Conservation (phyloP, 2,797 vertebrate species). For the Carapus acus region DNA sequence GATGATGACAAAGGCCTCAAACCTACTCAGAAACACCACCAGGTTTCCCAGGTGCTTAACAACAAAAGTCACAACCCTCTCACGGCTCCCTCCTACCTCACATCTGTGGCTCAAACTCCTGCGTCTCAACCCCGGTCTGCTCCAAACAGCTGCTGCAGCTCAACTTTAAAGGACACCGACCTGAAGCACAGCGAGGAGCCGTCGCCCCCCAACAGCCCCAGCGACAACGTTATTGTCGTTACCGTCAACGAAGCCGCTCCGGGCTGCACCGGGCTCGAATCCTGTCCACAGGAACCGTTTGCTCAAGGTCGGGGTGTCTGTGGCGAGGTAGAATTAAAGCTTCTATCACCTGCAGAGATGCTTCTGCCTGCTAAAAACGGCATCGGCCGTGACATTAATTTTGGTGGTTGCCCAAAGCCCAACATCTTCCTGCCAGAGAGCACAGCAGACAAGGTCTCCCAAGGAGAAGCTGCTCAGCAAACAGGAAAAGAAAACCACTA, state of each 20-base stretch:
- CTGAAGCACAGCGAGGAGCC: constrained; percentile 26
- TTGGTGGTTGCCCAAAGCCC: constrained; percentile 40
- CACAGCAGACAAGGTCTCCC: constrained; percentile 29
- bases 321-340: constrained; percentile 54
- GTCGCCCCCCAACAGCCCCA: constrained; percentile 23
- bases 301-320: constrained; percentile 56
- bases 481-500: constrained; percentile 30
- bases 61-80: constrained; percentile 30
- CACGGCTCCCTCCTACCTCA: constrained; percentile 43
- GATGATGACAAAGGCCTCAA: constrained; percentile 35
- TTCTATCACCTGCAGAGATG: constrained; percentile 56
- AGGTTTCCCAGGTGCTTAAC: constrained; percentile 21
- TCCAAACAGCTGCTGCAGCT: constrained; percentile 32
- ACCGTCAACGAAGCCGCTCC: constrained; percentile 49
- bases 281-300: constrained; percentile 55
- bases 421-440: constrained; percentile 51
- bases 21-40: constrained; percentile 20
- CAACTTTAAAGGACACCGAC: constrained; percentile 27
- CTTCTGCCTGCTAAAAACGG: constrained; percentile 58
- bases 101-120: constrained; percentile 28
- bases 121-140: constrained; percentile 17
- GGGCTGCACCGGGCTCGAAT: constrained; percentile 48
- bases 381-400: constrained; percentile 50
- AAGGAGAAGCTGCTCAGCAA: constrained; percentile 38
- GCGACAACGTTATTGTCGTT: constrained; percentile 39